Evolutionary conservation across 2,888 invertebrate species (phyloP), one percentile per base, ranked within the genome.

Genomic region (Drosophila niveifrons): DNA sequence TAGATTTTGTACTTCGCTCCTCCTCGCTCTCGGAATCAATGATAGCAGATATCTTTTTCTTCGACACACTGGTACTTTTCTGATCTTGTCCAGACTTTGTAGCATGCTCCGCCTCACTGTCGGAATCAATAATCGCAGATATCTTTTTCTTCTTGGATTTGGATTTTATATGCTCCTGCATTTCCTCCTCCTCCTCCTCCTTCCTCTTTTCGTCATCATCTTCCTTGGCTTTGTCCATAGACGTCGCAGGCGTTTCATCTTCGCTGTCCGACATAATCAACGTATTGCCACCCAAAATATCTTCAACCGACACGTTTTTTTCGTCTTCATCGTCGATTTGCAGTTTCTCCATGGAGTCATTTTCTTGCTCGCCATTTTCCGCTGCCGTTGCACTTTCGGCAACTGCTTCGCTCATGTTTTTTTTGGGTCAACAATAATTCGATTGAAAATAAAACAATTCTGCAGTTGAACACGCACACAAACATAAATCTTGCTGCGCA

Each of bases 261-360:
- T 91, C 91, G 4, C 90, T 89, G 6, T 88, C 91, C 6, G 91
- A 91, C 80, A 91, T 75, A 34, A 82, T 52, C 18, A 92, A 77
- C 46, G 87, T 90, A 34, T 90, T 88, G 15, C 86, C 80, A 46
- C 90, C 91, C n/a, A 91, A 72, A 29, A 90, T 75, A 66, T 90
- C 90, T 69, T 91, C 90, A 0, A 76, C 73, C 3, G 90, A 88
- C 15, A 66, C 47, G 64, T 90, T 87, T 53, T 85, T 85, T 13
- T 76, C 77, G 55, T 84, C 89, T 63, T 86, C 87, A 4, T 75
- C 83, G 39, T 76, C 76, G n/a, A 75, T 28, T 55, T 66, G 58
- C n/a, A 83, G 50, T 41, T 66, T 71, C 74, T 87, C 89, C 89
- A 87, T 86, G 1, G 78, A 74, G 13, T 79, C 72, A 55, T 82